Percentiles rank a stretch among this genome's conserved stretches.
Conservation (phyloP, 1,140 invertebrate genomes). For the Trichonephila clavipes region DNA sequence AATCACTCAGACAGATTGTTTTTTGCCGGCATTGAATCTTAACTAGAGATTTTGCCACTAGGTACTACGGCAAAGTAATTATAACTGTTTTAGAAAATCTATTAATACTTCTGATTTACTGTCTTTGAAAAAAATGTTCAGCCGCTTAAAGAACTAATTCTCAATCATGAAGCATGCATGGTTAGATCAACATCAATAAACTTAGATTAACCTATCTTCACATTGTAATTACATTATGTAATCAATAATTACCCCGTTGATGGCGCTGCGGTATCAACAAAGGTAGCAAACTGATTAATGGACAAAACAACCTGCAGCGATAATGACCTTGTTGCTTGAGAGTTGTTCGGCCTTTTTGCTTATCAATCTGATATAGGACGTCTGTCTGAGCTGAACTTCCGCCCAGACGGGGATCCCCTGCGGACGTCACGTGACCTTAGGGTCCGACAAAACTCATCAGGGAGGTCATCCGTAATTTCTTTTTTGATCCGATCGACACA, state of each 20-base stretch:
- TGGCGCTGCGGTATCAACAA: neutral
- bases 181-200: neutral
- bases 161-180: neutral
- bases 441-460: neutral
- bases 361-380: neutral
- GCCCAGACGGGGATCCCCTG: slow-evolving; percentile 47
- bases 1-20: too few relatives aligned
- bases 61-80: too few relatives aligned
- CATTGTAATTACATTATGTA: neutral
- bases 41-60: too few relatives aligned
- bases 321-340: neutral
- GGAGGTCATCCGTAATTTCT: slow-evolving; percentile 6
- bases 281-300: neutral
- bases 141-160: too few relatives aligned
- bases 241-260: neutral
- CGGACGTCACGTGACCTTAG: slow-evolving; percentile 19
- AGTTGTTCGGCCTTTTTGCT: neutral
- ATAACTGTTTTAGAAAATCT: too few relatives aligned
- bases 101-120: too few relatives aligned
- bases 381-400: slow-evolving; percentile 55
- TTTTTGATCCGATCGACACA: neutral
- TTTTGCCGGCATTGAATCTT: too few relatives aligned
- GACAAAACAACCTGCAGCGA: neutral
- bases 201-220: neutral
- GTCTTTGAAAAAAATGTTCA: too few relatives aligned